A percentile compares a stretch with the other conserved stretches of the same genome.
These are phyloP conservation scores for Bombus waltoni DNA, from an alignment of 1,140 invertebrate genomes.

Conservation along the genomic window DNA sequence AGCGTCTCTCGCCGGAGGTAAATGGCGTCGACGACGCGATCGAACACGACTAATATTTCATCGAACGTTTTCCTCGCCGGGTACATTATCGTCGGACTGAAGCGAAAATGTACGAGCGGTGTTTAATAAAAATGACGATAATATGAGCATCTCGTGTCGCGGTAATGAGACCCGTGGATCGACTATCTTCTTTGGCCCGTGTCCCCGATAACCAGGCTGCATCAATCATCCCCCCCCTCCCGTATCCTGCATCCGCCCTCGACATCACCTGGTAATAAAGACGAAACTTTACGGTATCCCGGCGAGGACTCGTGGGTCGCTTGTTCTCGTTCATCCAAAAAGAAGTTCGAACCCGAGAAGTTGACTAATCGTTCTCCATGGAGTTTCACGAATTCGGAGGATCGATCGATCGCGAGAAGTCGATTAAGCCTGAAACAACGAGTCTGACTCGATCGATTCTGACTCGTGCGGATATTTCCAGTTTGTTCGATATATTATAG, in stretches of 20 bases:
- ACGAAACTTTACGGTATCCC: constrained; percentile 70
- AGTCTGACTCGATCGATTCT: no score
- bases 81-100: constrained; percentile 26
- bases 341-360: constrained; percentile 11
- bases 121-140: constrained; percentile 82
- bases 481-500: neutral
- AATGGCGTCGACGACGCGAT: constrained; percentile 1
- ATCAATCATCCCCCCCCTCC: constrained; percentile 79
- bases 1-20: neutral
- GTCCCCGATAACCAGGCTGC: constrained; percentile 79
- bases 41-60: constrained; percentile 47
- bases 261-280: constrained; percentile 75
- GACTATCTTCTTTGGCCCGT: constrained; percentile 76
- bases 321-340: neutral
- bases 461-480: neutral
- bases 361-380: constrained; percentile 62
- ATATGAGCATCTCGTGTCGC: constrained; percentile 81
- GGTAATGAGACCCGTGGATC: constrained; percentile 78
- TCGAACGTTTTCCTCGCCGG: constrained; percentile 32
- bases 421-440: neutral
- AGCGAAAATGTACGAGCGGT: constrained; percentile 66
- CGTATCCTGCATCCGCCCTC: constrained; percentile 39
- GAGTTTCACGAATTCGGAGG: neutral
- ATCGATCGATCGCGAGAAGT: neutral
- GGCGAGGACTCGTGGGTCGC: constrained; percentile 28